A percentile compares a stretch with the other conserved stretches of the same genome.
These are phyloP conservation scores for Elysia crispata DNA, from an alignment of 2,888 invertebrate genomes.

Conservation along the genomic window DNA sequence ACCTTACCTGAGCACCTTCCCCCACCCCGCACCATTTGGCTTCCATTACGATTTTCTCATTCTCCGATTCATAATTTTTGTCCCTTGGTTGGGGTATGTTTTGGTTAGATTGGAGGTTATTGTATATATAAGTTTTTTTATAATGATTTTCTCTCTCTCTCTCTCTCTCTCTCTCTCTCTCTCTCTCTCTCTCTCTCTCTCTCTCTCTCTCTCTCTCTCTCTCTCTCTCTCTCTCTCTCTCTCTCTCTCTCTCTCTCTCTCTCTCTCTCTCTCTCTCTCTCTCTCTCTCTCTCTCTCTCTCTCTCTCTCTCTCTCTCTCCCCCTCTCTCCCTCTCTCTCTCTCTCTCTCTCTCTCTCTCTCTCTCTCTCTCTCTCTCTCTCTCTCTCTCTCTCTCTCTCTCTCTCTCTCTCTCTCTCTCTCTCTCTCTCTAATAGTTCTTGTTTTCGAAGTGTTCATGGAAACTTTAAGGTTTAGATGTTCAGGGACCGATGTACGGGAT, in stretches of 20 bases:
- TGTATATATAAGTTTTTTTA: no score
- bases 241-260: slow-evolving; percentile 3
- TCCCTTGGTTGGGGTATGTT: no score
- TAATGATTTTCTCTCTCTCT: not conserved
- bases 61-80: no score
- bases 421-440: no score
- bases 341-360: slow-evolving; percentile 3
- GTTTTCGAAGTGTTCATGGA: no score
- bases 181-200: slow-evolving; percentile 3
- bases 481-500: not conserved
- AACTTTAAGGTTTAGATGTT: not conserved
- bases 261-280: not conserved
- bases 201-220: slow-evolving; percentile 5
- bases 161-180: slow-evolving; percentile 21
- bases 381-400: not conserved
- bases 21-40: no score
- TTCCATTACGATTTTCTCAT: no score
- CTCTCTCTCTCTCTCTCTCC: no score
- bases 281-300: not conserved
- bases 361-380: slow-evolving; percentile 12
- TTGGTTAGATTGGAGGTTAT: no score
- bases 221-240: slow-evolving; percentile 1
- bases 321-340: slow-evolving; percentile 15
- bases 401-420: slow-evolving; percentile 9
- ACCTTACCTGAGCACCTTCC: no score